Conservation (phyloP, 2,888 invertebrate species). For the Hirtodrosophila cameraria region DNA sequence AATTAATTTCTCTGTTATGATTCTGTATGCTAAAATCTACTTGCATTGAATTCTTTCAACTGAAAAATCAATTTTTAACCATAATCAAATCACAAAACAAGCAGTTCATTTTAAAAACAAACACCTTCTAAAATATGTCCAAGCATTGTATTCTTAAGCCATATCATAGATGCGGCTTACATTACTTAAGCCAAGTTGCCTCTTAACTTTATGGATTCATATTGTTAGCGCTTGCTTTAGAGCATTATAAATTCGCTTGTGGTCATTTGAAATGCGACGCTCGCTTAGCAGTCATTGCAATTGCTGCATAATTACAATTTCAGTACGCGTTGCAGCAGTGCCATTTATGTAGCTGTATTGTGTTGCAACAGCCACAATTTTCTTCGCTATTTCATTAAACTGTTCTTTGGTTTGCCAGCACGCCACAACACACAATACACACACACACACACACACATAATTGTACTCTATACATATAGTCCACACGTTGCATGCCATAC, state of each 20-base stretch:
- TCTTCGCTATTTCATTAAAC: constrained; percentile 70
- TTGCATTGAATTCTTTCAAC: too few species aligned
- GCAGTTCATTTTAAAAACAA: too few species aligned
- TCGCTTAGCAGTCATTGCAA: constrained; percentile 45
- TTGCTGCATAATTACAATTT: constrained; percentile 75
- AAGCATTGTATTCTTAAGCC: too few species aligned
- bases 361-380: constrained; percentile 54
- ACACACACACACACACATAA: constrained; percentile 10
- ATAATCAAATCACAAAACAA: too few species aligned
- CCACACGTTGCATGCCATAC: constrained; percentile 10
- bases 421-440: constrained; percentile 51
- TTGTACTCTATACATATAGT: constrained; percentile 6
- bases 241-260: constrained; percentile 40
- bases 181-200: constrained; percentile 1
- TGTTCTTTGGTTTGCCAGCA: constrained; percentile 58
- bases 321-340: constrained; percentile 60
- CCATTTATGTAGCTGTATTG: constrained; percentile 42
- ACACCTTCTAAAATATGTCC: too few species aligned
- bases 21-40: too few species aligned
- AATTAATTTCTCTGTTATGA: too few species aligned
- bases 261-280: constrained; percentile 43
- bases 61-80: too few species aligned
- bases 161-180: too few species aligned
- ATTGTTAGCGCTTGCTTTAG: not conserved
- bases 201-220: constrained; percentile 8